Evolutionary conservation across 2,797 vertebrate species (phyloP).

Genomic region (Astyanax mexicanus): DNA sequence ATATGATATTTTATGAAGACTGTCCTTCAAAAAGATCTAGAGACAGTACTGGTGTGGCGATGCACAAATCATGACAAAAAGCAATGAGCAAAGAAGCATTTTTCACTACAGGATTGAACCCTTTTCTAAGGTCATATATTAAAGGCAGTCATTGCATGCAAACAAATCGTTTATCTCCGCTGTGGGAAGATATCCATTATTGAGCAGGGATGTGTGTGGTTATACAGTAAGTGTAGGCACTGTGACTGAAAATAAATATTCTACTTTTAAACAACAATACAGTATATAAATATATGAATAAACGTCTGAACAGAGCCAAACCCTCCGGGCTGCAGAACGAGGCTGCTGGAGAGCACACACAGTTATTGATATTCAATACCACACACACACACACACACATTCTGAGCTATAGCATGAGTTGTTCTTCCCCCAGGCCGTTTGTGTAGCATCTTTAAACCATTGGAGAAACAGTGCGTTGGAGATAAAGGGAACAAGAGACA

Average conservation of each 20-base stretch:
- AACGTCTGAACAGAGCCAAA: neutral
- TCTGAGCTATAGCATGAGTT: neutral
- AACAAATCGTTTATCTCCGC: too few relatives aligned
- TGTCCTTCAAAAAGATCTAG: too few relatives aligned
- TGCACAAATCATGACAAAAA: too few relatives aligned
- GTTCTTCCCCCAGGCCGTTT: neutral
- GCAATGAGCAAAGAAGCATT: too few relatives aligned
- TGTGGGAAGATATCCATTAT: neutral
- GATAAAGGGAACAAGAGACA: constrained; percentile 1
- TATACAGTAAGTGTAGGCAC: neutral
- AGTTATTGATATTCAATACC: constrained; percentile 26
- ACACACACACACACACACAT: neutral
- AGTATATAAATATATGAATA: neutral
- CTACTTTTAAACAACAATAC: too few relatives aligned
- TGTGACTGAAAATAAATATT: neutral
- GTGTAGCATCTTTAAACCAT: constrained; percentile 5
- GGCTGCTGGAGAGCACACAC: neutral
- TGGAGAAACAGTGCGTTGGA: neutral
- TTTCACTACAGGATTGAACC: too few relatives aligned
- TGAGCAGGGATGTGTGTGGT: constrained; percentile 13
- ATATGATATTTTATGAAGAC: too few relatives aligned
- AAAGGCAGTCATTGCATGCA: too few relatives aligned
- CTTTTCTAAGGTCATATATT: too few relatives aligned
- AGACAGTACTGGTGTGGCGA: too few relatives aligned
- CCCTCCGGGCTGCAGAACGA: neutral